These are phyloP conservation scores for Hydropsyche betteni DNA, from an alignment of 2,888 invertebrate species.

Conservation along the genomic window DNA sequence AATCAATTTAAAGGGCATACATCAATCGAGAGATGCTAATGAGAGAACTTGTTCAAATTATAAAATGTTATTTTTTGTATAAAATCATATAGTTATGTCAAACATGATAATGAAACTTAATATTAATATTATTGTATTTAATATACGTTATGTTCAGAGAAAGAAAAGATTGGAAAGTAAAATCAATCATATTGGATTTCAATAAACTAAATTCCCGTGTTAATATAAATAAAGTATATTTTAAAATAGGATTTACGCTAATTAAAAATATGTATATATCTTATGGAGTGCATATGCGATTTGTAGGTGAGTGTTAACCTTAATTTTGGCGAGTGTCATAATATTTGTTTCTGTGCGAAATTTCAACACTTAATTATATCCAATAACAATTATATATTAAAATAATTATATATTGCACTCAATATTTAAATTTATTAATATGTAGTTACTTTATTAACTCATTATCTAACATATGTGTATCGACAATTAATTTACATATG, in stretches of 20 bases:
- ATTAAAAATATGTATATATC: slow-evolving; percentile 22
- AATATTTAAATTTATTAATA: no score
- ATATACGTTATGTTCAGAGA: not conserved
- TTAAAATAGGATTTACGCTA: slow-evolving; percentile 34
- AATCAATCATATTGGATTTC: slow-evolving; percentile 33
- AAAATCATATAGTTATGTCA: slow-evolving; percentile 30
- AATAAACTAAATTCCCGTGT: slow-evolving; percentile 33
- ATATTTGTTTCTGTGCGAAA: slow-evolving; percentile 10
- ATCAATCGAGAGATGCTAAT: not conserved
- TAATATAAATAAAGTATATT: slow-evolving; percentile 36
- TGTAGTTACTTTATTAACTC: not conserved
- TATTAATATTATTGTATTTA: slow-evolving; percentile 27
- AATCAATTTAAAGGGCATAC: no score
- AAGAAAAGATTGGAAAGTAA: not conserved
- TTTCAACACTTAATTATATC: not conserved
- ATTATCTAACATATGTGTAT: not conserved
- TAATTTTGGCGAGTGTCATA: slow-evolving; percentile 35
- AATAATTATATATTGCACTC: no score
- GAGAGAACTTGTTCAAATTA: slow-evolving; percentile 21
- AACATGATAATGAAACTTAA: slow-evolving; percentile 32
- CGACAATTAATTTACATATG: not conserved
- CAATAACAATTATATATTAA: not conserved
- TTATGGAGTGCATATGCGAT: slow-evolving; percentile 45
- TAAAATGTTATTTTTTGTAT: slow-evolving; percentile 25
- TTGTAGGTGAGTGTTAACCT: slow-evolving; percentile 43